Evolutionary conservation across 2,888 invertebrate species (phyloP).

Genomic region (Eulithis prunata): DNA sequence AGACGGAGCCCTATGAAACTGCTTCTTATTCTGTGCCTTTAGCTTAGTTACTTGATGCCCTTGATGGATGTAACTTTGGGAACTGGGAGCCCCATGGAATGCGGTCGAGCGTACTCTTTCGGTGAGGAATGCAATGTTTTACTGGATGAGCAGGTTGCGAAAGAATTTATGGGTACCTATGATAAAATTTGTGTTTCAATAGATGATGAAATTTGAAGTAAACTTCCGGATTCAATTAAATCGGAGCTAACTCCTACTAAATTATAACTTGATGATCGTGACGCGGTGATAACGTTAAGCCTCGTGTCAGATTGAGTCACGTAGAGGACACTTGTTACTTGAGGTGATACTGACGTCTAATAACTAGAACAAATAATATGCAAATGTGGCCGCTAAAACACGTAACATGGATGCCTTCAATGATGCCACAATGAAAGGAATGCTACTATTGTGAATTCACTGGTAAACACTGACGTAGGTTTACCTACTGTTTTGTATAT

Average conservation of each 20-base stretch:
- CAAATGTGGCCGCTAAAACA: conserved; percentile 54
- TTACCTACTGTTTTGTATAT: conserved; percentile 11
- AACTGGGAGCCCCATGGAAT: conserved; percentile 45
- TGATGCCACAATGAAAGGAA: conserved; percentile 21
- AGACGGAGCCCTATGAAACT: conserved; percentile 64
- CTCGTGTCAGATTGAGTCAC: conserved; percentile 56
- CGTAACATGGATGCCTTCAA: conserved; percentile 48
- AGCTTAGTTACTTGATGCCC: conserved; percentile 57
- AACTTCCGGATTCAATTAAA: conserved; percentile 35
- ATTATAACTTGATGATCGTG: conserved; percentile 44
- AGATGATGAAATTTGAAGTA: conserved; percentile 23
- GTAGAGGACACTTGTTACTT: conserved; percentile 56
- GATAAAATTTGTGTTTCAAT: conserved; percentile 1
- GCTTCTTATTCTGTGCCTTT: conserved; percentile 52
- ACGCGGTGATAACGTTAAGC: conserved; percentile 50
- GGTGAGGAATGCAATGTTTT: conserved; percentile 28
- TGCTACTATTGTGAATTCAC: conserved; percentile 15
- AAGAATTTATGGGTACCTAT: not conserved
- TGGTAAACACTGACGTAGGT: conserved; percentile 9
- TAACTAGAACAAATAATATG: conserved; percentile 65
- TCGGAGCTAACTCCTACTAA: conserved; percentile 22
- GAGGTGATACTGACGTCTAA: conserved; percentile 59
- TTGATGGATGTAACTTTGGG: conserved; percentile 63
- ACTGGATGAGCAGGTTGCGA: not conserved
- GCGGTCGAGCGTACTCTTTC: conserved; percentile 41